phyloP scores from a whole-genome alignment of 2,113 vertebrate species.

The Notothenia coriiceps region DNA sequence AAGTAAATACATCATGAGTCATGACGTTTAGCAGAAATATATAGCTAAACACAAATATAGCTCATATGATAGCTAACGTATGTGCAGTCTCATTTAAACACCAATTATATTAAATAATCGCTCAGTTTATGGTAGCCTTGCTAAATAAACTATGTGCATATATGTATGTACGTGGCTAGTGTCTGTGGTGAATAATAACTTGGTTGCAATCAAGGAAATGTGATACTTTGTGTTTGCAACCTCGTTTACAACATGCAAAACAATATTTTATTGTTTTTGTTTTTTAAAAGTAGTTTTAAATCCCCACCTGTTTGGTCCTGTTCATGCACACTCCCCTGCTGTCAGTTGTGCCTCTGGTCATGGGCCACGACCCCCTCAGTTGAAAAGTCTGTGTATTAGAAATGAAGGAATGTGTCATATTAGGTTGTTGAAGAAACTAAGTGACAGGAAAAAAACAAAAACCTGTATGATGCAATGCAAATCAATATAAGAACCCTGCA shows the following conservation, averaged over 20 bases:
- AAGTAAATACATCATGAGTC: background rate
- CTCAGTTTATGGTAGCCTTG: background rate
- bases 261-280: background rate
- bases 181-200: background rate
- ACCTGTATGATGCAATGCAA: background rate
- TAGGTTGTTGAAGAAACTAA: background rate
- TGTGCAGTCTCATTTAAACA: too few species aligned
- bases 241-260: background rate
- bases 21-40: background rate
- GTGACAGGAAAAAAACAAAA: background rate
- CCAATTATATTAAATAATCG: background rate
- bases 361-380: background rate
- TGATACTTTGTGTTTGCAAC: background rate
- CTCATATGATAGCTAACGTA: rapidly evolving
- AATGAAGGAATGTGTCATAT: background rate
- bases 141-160: background rate
- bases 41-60: background rate
- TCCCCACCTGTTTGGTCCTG: conserved; percentile 3
- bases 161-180: too few species aligned
- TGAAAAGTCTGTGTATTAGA: background rate
- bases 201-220: background rate
- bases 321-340: conserved; percentile 6
- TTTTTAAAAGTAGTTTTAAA: background rate
- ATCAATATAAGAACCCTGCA: background rate
- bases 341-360: conserved; percentile 4